phyloP scores from a whole-genome alignment of 2,113 vertebrate genomes.

The Dipodomys stephensi region DNA sequence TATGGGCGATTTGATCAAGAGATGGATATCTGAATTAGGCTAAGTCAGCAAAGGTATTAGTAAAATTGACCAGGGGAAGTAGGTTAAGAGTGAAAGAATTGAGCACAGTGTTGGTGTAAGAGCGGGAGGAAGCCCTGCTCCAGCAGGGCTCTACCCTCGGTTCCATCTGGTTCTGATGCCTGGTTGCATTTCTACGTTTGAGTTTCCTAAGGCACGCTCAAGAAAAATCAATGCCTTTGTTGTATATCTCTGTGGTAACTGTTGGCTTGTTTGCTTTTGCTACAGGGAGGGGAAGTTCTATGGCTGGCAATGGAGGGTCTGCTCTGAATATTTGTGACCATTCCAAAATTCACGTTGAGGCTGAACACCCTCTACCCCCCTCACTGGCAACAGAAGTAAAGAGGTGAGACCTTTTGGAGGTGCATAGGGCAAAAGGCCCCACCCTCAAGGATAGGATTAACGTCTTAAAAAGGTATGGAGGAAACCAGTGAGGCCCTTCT shows the following conservation, averaged over 20 bases:
- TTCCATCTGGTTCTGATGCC: not conserved
- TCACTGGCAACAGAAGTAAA: not conserved
- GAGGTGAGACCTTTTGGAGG: not conserved
- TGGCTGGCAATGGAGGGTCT: not conserved
- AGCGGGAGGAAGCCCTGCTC: not conserved
- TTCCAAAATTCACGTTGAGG: not conserved
- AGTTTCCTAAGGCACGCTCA: not conserved
- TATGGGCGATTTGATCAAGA: not conserved
- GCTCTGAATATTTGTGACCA: not conserved
- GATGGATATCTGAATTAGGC: not conserved
- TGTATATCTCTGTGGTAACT: not conserved
- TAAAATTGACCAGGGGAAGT: not conserved
- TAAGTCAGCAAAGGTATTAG: not conserved
- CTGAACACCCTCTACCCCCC: too few relatives aligned
- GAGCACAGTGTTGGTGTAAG: not conserved
- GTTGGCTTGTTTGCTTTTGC: not conserved
- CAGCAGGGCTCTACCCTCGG: not conserved
- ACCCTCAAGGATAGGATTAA: not conserved
- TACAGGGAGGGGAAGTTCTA: not conserved
- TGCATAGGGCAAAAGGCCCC: not conserved
- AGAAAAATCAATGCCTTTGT: not conserved
- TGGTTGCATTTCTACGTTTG: not conserved
- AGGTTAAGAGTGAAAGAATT: not conserved
- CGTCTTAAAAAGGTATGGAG: not conserved
- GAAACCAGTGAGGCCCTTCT: not conserved